These are phyloP conservation scores for Argyra leucocephala DNA, from an alignment of 2,888 invertebrate genomes.

Conservation along the genomic window DNA sequence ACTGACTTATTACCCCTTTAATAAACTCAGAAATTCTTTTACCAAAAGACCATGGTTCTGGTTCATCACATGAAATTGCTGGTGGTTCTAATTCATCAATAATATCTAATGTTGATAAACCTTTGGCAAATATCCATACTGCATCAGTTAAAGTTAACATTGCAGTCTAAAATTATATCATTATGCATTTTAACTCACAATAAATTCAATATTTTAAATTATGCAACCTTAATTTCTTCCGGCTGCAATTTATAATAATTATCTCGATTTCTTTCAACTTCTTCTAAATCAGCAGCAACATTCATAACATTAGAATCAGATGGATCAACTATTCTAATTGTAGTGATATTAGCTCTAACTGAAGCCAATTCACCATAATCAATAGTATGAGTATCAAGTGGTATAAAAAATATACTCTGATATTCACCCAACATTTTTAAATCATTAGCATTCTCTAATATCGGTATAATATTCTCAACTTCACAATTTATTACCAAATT, in stretches of 20 bases:
- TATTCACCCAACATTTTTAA: slow-evolving; percentile 75
- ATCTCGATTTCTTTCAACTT: slow-evolving; percentile 34
- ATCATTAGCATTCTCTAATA: slow-evolving; percentile 66
- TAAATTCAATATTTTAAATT: neutral
- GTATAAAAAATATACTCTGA: slow-evolving; percentile 51
- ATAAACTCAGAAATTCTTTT: slow-evolving; percentile 58
- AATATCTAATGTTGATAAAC: slow-evolving; percentile 41
- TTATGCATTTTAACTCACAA: too few species aligned
- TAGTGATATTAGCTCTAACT: slow-evolving; percentile 39
- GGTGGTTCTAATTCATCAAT: slow-evolving; percentile 33
- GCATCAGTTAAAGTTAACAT: slow-evolving; percentile 63
- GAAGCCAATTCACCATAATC: slow-evolving; percentile 45
- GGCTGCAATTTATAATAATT: slow-evolving; percentile 32
- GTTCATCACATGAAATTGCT: slow-evolving; percentile 40
- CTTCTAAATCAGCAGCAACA: slow-evolving; percentile 41
- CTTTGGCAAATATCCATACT: slow-evolving; percentile 55
- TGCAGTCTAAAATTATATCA: slow-evolving; percentile 47
- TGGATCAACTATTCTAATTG: slow-evolving; percentile 40
- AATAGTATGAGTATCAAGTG: slow-evolving; percentile 43
- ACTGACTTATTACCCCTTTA: slow-evolving; percentile 49
- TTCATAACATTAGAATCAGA: slow-evolving; percentile 39
- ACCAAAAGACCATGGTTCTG: slow-evolving; percentile 50
- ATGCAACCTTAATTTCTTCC: slow-evolving; percentile 15
- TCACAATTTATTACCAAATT: slow-evolving; percentile 71
- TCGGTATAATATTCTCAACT: slow-evolving; percentile 53